Evolutionary conservation across 2,888 invertebrate genomes (phyloP).

Genomic region (Oscheius sp.): DNA sequence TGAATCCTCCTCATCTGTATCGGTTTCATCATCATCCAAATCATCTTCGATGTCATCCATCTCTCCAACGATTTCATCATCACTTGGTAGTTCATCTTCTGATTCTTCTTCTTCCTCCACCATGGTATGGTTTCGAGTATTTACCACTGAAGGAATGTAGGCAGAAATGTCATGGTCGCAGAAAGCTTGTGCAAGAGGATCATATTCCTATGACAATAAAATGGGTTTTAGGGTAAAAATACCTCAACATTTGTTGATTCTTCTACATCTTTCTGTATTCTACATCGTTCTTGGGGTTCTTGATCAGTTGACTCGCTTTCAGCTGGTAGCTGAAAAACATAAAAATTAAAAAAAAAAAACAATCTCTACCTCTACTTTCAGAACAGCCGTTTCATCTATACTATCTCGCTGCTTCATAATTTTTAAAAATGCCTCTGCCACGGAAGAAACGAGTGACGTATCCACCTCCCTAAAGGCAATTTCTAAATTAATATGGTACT

Average conservation of each 20-base stretch:
- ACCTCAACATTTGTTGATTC: background rate
- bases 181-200: constrained; percentile 35
- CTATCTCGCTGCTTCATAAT: background rate
- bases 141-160: constrained; percentile 34
- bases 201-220: constrained; percentile 34
- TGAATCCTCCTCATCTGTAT: background rate
- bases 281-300: background rate
- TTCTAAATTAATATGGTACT: background rate
- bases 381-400: too few relatives aligned
- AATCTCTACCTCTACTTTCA: background rate
- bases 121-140: background rate
- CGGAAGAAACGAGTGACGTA: background rate
- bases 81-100: background rate
- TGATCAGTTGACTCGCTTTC: background rate
- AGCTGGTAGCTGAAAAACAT: background rate
- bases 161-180: constrained; percentile 26
- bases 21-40: background rate
- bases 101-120: constrained; percentile 13
- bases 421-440: background rate
- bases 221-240: background rate
- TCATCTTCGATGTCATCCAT: constrained; percentile 26
- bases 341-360: too few relatives aligned
- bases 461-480: background rate
- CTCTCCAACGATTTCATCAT: constrained; percentile 11
- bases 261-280: background rate